Base-by-base conservation (phyloP, 2,888 invertebrate genomes). In the Bellardia bayeri region DNA sequence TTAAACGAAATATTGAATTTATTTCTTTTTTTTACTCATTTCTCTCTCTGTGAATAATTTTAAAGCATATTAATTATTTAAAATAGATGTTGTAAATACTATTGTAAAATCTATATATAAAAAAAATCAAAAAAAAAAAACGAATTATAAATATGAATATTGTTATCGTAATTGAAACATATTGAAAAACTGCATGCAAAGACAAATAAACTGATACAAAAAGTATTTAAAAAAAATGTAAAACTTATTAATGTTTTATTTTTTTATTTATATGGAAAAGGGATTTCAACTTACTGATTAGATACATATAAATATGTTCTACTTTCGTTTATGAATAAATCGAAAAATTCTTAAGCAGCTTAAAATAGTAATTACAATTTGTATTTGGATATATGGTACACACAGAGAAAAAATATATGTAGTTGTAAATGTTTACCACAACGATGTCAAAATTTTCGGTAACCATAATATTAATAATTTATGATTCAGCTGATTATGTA, bases 31-130 rank as follows among this genome's bases (percentile, higher is more conserved):
- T 64, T 49, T 68, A 74, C 68, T 74, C 56, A 42, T 69, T 63
- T 76, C 40, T 58, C 45, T 83, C 30, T 61, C 84, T 85, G 84
- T 85, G 82, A 85, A 85, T 80, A 83, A 75, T 83, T 75, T 80
- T 80, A 81, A 61, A 83, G 40, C 83, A 69, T 80, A 74, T 88
- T 69, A 82, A 80, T 82, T 82, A 79, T 74, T 86, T 81, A 76
- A 90, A 79, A 90, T 89, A 89, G 90, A 89, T 88, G 90, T 91
- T 92, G 92, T 92, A 92, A 90, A 92, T 92, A 91, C 89, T 75
- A 78, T 81, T 84, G 61, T 76, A 87, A 84, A 81, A 76, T 71
- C 51, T 72, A 9, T 78, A 76, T 71, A 58, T 71, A 9, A 63
- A 79, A 78, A 51, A 72, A 51, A 58, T 63, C 51, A 30, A 74